Evolutionary conservation across 2,797 vertebrate genomes (phyloP).

Genomic region (Alosa sapidissima): DNA sequence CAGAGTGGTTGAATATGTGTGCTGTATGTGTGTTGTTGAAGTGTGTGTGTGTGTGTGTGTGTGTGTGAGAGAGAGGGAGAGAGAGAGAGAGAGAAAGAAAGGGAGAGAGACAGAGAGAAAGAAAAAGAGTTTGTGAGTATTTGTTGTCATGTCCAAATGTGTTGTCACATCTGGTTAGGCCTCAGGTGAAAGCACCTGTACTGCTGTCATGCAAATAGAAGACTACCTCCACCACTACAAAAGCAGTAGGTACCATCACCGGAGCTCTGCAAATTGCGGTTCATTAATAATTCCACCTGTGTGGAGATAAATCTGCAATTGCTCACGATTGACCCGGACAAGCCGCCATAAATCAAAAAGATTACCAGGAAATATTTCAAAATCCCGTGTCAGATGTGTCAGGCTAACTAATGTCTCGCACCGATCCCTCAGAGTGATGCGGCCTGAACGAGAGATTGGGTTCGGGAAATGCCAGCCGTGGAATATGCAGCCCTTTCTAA

Average conservation of each 20-base stretch:
- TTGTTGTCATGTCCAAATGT: not conserved
- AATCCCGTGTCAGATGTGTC: conserved; percentile 88
- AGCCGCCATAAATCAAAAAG: conserved; percentile 88
- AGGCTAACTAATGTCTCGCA: conserved; percentile 86
- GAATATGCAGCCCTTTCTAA: conserved; percentile 82
- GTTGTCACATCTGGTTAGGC: not conserved
- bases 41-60: not conserved
- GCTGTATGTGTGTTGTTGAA: not conserved
- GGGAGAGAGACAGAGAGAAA: not conserved
- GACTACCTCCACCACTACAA: not conserved
- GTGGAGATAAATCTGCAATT: conserved; percentile 88
- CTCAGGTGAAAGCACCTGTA: not conserved
- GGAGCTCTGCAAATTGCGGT: conserved; percentile 84
- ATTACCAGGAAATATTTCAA: conserved; percentile 89
- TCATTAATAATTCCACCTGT: conserved; percentile 85
- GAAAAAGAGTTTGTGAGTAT: not conserved
- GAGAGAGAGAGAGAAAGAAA: not conserved
- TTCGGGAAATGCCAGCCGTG: conserved; percentile 80
- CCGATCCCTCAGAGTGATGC: conserved; percentile 81
- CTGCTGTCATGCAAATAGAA: not conserved
- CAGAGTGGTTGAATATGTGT: not conserved
- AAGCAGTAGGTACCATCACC: not conserved
- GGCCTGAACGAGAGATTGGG: conserved; percentile 85
- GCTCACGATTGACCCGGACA: conserved; percentile 87
- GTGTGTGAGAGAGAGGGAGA: not conserved